Evolutionary conservation across 1,140 invertebrate species (phyloP).

Genomic region (Kradibia gibbosae): DNA sequence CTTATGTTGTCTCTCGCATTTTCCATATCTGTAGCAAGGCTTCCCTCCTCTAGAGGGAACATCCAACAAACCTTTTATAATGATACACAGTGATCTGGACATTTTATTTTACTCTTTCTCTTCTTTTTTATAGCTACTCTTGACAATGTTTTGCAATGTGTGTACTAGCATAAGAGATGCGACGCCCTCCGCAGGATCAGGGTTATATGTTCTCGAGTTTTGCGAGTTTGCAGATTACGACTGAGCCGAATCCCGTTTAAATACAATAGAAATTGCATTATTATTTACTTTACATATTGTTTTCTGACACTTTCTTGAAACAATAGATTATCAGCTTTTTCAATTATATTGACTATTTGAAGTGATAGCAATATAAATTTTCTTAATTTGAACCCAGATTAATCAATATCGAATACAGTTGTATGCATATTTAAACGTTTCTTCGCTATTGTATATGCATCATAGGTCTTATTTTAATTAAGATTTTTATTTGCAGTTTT

Average conservation of each 20-base stretch:
- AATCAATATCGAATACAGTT: no score
- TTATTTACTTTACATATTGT: neutral
- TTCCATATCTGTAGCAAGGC: slow-evolving; percentile 40
- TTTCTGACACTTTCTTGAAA: neutral
- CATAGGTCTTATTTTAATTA: no score
- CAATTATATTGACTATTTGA: no score
- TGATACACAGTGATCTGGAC: neutral
- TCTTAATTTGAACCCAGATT: no score
- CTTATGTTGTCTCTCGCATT: neutral
- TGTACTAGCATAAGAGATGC: neutral
- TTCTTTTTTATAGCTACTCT: neutral
- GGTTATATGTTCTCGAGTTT: neutral
- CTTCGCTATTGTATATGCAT: no score
- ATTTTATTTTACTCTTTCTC: neutral
- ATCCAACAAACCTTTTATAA: slow-evolving; percentile 4
- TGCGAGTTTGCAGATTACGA: neutral
- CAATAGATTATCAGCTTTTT: neutral
- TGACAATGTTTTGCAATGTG: neutral
- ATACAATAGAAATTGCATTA: neutral
- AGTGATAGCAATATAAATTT: no score
- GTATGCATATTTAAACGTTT: no score
- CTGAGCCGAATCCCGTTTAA: neutral
- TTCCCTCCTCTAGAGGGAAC: slow-evolving; percentile 36
- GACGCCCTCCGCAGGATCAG: neutral
- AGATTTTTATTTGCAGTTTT: no score